phyloP scores from a whole-genome alignment of 1,140 invertebrate genomes.

The Galleria mellonella region DNA sequence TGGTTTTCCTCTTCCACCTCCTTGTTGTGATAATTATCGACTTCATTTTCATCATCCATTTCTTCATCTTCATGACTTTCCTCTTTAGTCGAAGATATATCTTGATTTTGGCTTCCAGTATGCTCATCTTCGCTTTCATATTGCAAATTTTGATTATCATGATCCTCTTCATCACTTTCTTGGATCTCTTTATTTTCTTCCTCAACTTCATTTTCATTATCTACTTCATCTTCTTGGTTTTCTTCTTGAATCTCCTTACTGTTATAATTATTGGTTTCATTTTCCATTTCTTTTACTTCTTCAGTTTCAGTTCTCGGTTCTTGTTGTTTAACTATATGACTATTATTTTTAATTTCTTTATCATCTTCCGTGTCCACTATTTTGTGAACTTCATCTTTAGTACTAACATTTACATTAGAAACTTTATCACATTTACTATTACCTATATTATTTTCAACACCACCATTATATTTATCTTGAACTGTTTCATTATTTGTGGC shows the following conservation, averaged over 20 bases:
- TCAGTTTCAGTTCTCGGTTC: not conserved
- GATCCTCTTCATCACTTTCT: slow-evolving; percentile 3
- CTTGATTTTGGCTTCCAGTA: too few relatives aligned
- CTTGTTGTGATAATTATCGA: not conserved
- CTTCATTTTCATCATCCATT: not conserved
- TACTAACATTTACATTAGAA: too few relatives aligned
- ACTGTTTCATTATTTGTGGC: too few relatives aligned
- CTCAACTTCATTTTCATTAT: not conserved
- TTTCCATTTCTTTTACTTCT: not conserved
- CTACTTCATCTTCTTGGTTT: slow-evolving; percentile 2
- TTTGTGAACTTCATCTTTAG: too few relatives aligned
- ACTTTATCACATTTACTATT: too few relatives aligned
- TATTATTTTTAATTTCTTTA: not conserved
- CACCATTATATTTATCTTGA: too few relatives aligned
- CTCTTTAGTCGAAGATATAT: slow-evolving; percentile 6
- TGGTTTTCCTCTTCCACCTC: not conserved
- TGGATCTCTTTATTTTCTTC: slow-evolving; percentile 1
- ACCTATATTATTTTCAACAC: too few relatives aligned
- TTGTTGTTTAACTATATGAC: not conserved
- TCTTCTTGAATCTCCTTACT: slow-evolving; percentile 6
- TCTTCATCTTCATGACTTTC: slow-evolving; percentile 7
- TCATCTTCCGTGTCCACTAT: slow-evolving; percentile 3
- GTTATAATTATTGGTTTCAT: not conserved
- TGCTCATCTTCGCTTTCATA: slow-evolving; percentile 8
- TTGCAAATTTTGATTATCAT: too few relatives aligned